Percentiles rank a stretch among this genome's conserved stretches.
These are phyloP conservation scores for Sphaerophoria taeniata DNA, from an alignment of 2,888 invertebrate genomes.

Conservation along the genomic window DNA sequence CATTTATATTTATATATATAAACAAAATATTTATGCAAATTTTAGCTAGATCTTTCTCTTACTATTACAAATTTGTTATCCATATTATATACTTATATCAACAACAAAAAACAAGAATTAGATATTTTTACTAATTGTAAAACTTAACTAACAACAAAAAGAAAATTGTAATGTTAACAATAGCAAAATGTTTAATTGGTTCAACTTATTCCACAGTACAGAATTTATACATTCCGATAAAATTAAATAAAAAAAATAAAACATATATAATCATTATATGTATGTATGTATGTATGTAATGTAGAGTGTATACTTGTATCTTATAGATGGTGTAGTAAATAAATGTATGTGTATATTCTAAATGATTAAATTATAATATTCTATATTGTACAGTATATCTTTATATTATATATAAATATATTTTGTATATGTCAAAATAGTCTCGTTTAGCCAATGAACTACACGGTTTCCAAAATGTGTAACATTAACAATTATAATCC, in stretches of 20 bases:
- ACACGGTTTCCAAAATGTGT: slow-evolving; percentile 74
- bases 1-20: slow-evolving; percentile 69
- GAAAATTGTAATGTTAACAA: slow-evolving; percentile 31
- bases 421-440: slow-evolving; percentile 73
- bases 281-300: slow-evolving; percentile 10
- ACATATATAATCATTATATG: slow-evolving; percentile 45
- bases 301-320: slow-evolving; percentile 69
- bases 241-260: slow-evolving; percentile 38
- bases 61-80: slow-evolving; percentile 73
- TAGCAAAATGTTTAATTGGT: slow-evolving; percentile 67
- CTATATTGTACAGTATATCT: slow-evolving; percentile 63
- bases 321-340: slow-evolving; percentile 66
- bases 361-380: slow-evolving; percentile 30
- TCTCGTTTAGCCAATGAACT: slow-evolving; percentile 74
- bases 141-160: slow-evolving; percentile 32
- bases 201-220: slow-evolving; percentile 72
- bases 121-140: slow-evolving; percentile 52
- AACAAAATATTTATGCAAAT: slow-evolving; percentile 73
- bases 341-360: slow-evolving; percentile 56
- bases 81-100: slow-evolving; percentile 49
- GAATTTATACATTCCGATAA: slow-evolving; percentile 74
- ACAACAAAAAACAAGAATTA: slow-evolving; percentile 36
- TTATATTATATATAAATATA: slow-evolving; percentile 40
- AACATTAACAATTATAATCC: slow-evolving; percentile 64
- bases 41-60: slow-evolving; percentile 74